Percentiles rank a stretch among this genome's conserved stretches.
phyloP scores from a whole-genome alignment of 2,113 vertebrate genomes.

The Nibea albiflora region DNA sequence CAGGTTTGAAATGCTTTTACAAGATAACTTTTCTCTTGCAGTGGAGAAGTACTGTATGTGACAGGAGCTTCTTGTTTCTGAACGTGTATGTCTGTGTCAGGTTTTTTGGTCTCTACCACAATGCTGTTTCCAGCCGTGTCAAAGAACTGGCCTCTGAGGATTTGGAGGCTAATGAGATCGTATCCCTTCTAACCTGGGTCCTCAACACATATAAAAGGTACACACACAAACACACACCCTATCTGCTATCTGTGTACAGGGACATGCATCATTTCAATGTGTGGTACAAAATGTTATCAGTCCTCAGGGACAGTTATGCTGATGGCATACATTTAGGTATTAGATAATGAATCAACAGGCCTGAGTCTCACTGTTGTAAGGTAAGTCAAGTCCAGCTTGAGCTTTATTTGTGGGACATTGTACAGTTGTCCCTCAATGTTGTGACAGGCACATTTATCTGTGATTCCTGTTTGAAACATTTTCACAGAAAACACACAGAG shows the following conservation, averaged over 20 bases:
- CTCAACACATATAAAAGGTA: slow-evolving; percentile 97
- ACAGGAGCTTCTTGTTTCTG: no score
- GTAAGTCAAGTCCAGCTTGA: not conserved
- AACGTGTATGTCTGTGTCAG: slow-evolving; percentile 37
- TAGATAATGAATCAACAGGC: no score
- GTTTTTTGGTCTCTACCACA: slow-evolving; percentile 91
- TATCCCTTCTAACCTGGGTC: slow-evolving; percentile 95
- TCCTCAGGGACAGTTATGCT: no score
- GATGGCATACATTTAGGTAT: no score
- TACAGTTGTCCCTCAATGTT: not conserved
- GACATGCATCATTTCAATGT: no score
- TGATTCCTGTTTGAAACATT: no score
- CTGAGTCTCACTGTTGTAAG: not conserved
- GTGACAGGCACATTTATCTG: no score
- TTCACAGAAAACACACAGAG: no score
- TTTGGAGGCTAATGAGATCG: slow-evolving; percentile 96
- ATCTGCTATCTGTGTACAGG: not conserved
- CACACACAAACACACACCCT: not conserved
- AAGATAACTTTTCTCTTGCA: no score
- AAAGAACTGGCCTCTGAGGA: slow-evolving; percentile 93
- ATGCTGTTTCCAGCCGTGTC: slow-evolving; percentile 89
- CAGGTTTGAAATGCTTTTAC: no score
- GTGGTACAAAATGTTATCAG: no score
- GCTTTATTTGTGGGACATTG: not conserved
- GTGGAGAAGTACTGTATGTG: no score